Percentiles rank a stretch among this genome's conserved stretches.
Evolutionary conservation across 2,113 vertebrate genomes (phyloP).

Genomic region (Odocoileus virginianus): DNA sequence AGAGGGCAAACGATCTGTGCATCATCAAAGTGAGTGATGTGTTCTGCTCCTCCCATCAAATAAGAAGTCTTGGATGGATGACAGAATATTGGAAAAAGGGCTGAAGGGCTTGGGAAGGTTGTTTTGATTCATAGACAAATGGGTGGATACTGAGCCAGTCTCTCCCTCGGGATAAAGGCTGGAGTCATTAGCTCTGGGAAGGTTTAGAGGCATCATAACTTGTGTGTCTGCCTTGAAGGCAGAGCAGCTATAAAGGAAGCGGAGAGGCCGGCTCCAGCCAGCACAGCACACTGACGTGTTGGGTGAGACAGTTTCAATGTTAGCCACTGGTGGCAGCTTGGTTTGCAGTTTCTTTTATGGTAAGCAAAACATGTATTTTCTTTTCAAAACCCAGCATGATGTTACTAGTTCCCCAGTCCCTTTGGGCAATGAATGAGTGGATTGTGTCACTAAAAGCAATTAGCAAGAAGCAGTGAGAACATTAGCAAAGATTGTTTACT

Average conservation of each 20-base stretch:
- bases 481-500: conserved; percentile 18
- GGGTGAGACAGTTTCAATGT: neutral
- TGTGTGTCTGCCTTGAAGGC: neutral
- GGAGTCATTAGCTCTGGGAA: neutral
- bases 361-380: conserved; percentile 42
- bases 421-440: conserved; percentile 49
- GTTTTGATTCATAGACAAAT: neutral
- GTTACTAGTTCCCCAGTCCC: neutral
- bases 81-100: neutral
- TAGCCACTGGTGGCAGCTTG: neutral
- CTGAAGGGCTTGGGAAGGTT: neutral
- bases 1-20: neutral
- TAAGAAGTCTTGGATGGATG: neutral
- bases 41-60: neutral
- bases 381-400: conserved; percentile 28
- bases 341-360: conserved; percentile 7
- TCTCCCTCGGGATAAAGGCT: neutral
- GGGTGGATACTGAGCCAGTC: neutral
- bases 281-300: accelerated
- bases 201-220: too few relatives aligned
- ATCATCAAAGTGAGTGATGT: neutral
- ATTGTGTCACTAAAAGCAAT: conserved; percentile 47
- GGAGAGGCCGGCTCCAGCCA: neutral
- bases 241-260: neutral
- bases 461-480: conserved; percentile 6